A percentile compares a stretch with the other conserved stretches of the same genome.
These are phyloP conservation scores for Mirounga angustirostris DNA, from an alignment of 2,113 vertebrate species.

Conservation along the genomic window DNA sequence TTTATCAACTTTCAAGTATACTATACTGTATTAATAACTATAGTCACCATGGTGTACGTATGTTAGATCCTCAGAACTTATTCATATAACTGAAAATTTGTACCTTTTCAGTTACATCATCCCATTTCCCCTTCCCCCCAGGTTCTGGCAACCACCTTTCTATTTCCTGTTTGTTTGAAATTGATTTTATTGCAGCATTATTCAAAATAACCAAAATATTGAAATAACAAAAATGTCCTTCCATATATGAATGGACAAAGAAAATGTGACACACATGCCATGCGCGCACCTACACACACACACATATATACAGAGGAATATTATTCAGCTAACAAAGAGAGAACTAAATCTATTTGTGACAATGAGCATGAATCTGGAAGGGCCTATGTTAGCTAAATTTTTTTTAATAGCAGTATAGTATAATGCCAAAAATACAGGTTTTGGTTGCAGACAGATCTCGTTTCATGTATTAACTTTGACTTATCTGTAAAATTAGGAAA, in stretches of 20 bases:
- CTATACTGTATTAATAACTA: background rate
- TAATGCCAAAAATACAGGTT: background rate
- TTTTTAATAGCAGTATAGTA: background rate
- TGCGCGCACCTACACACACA: background rate
- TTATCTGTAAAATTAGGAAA: conserved; percentile 21
- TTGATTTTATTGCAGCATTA: background rate
- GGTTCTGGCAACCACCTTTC: background rate
- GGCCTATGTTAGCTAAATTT: background rate
- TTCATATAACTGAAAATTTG: background rate
- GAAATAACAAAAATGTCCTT: background rate
- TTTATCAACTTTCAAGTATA: background rate
- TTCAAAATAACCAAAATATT: background rate
- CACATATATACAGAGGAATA: background rate
- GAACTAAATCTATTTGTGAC: background rate
- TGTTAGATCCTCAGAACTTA: background rate
- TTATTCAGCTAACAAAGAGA: background rate
- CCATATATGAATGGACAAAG: background rate
- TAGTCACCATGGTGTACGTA: background rate
- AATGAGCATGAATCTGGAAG: background rate
- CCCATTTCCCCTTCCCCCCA: background rate
- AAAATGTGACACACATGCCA: background rate
- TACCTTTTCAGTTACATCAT: background rate
- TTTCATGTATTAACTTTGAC: background rate
- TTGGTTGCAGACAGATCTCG: background rate
- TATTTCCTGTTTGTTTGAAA: background rate